Evolutionary conservation across 2,797 vertebrate genomes (phyloP).

Genomic region (Anguilla pacifica): DNA sequence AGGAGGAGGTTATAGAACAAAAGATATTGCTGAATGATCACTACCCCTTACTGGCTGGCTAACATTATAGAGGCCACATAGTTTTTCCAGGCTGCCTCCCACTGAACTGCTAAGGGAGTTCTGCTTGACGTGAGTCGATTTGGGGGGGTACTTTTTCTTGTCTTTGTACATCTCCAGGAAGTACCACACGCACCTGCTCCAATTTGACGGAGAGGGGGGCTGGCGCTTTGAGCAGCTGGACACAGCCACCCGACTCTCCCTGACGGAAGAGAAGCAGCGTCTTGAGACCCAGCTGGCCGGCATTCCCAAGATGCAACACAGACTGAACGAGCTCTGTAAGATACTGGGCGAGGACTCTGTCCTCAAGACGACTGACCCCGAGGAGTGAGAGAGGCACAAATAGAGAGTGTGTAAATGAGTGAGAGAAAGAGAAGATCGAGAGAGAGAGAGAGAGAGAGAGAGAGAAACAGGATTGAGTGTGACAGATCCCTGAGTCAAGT

Average conservation of each 20-base stretch:
- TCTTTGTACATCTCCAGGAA: constrained; percentile 77
- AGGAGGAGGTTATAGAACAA: not conserved
- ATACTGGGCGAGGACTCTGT: constrained; percentile 97
- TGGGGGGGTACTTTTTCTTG: not conserved
- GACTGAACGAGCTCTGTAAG: constrained; percentile 95
- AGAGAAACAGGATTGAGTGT: constrained; percentile 31
- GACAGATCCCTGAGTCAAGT: constrained; percentile 3
- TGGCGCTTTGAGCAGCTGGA: constrained; percentile 97
- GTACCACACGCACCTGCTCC: constrained; percentile 96
- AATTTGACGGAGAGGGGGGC: constrained; percentile 95
- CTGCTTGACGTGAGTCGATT: not conserved
- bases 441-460: constrained; percentile 18
- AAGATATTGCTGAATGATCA: not conserved
- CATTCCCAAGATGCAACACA: constrained; percentile 95
- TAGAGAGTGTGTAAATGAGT: not conserved
- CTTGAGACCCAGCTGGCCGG: constrained; percentile 94
- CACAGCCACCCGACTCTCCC: constrained; percentile 88
- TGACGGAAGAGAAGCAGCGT: constrained; percentile 96
- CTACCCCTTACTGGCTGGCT: not conserved
- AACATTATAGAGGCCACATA: not conserved
- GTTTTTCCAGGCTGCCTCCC: not conserved
- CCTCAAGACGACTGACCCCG: constrained; percentile 80
- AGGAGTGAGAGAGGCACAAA: constrained; percentile 58
- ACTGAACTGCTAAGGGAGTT: not conserved
- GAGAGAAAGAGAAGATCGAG: constrained; percentile 44